Evolutionary conservation across 2,888 invertebrate genomes (phyloP), one percentile per base, ranked within the genome.

Genomic region (Phymatocera aterrima): DNA sequence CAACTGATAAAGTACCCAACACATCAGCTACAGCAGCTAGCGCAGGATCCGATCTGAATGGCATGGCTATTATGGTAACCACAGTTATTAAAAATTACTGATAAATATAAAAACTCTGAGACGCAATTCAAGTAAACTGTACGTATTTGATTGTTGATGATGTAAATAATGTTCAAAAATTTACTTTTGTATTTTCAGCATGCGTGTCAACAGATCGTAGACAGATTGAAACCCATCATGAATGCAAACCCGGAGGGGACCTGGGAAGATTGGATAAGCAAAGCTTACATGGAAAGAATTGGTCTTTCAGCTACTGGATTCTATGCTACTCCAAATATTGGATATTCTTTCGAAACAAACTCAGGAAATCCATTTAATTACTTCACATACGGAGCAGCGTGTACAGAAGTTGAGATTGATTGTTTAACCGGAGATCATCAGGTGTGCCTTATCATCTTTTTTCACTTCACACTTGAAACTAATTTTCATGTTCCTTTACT

Each of bases 351-450:
- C 83, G 92, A 93, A 61, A 95, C 93, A 0, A 95, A 95, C 85
- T 92, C 92, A 61, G 97, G 97, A 2, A 93, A 91, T 75, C 92
- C 95, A 2, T 98, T 96, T 87, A 95, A 94, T 86, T 99, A 99
- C 88, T 98, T 93, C 86, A 96, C 97, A 0, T 97, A 93, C 88
- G 98, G 98, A 0, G 96, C 94, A 0, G 97, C 96, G 5, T 95
- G 96, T 83, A 94, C 96, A 0, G 96, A 97, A 89, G 98, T 98
- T 1, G 98, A 98, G 93, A 95, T 98, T 31, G 98, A 98, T 91
- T 97, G 97, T 84, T 92, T 98, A 0, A 98, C 98, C 31, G 98
- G 98, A 6, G 98, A 98, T 87, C 98, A 98, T 90, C 94, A 95
- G 91, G 94, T 93, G 87, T 79, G n/a, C n/a, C n/a, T n/a, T n/a